Conservation (phyloP, 2,113 vertebrate species). For the Anolis sagrei region DNA sequence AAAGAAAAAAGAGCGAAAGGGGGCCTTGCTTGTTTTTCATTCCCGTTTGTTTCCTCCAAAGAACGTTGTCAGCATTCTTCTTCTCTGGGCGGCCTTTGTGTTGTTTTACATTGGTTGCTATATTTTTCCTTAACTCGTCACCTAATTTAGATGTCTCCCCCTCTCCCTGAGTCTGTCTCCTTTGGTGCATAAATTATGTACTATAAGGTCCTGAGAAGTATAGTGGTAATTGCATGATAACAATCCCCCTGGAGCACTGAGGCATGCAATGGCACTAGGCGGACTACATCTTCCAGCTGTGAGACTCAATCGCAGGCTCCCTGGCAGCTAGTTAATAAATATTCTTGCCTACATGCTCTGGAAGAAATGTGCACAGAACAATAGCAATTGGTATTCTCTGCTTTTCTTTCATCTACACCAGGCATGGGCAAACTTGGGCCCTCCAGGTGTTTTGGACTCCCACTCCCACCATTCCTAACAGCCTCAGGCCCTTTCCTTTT, state of each 20-base stretch:
- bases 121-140: background rate
- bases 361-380: background rate
- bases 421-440: too few relatives aligned
- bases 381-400: background rate
- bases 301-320: background rate
- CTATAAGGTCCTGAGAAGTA: background rate
- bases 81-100: background rate
- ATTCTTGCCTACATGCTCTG: background rate
- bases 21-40: conserved; percentile 24
- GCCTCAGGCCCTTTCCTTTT: too few relatives aligned
- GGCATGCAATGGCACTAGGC: accelerated
- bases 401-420: background rate
- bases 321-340: background rate
- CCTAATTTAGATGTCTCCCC: conserved; percentile 47
- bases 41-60: conserved; percentile 43
- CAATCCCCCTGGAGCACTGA: background rate
- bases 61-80: background rate
- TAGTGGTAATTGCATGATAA: background rate
- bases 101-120: background rate
- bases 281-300: accelerated
- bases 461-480: too few relatives aligned
- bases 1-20: background rate
- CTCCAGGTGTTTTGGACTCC: too few relatives aligned
- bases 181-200: conserved; percentile 39
- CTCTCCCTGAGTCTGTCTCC: background rate